Percentiles rank a stretch among this genome's conserved stretches.
These are phyloP conservation scores for Miichthys miiuy DNA, from an alignment of 2,797 vertebrate species.

Conservation along the genomic window DNA sequence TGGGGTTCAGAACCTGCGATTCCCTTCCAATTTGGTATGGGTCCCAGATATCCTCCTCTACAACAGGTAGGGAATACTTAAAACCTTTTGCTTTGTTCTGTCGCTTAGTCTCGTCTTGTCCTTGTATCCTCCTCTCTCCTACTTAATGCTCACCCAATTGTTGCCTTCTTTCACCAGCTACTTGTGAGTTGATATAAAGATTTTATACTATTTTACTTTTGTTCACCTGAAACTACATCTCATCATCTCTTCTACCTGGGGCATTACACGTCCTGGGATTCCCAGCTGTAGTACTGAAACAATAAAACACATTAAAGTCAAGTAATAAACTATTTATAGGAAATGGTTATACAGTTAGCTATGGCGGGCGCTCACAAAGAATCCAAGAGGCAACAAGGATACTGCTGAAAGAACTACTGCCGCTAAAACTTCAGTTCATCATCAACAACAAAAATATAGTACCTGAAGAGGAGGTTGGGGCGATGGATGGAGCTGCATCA, in stretches of 20 bases:
- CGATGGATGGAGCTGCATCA: background rate
- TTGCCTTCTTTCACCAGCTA: background rate
- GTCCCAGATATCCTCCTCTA: slow-evolving; percentile 94
- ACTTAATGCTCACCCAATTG: background rate
- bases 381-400: background rate
- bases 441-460: background rate
- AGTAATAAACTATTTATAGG: background rate
- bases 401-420: background rate
- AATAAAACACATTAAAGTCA: background rate
- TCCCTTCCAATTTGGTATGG: slow-evolving; percentile 91
- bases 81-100: background rate
- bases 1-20: slow-evolving; percentile 91
- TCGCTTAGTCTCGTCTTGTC: background rate
- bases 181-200: background rate
- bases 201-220: background rate
- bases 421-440: background rate
- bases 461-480: background rate
- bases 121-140: background rate
- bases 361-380: background rate
- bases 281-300: background rate
- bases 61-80: slow-evolving; percentile 86
- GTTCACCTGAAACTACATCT: background rate
- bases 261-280: background rate
- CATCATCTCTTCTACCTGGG: background rate
- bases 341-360: background rate